phyloP scores from a whole-genome alignment of 2,797 vertebrate genomes.

The Gallirallus australis region DNA sequence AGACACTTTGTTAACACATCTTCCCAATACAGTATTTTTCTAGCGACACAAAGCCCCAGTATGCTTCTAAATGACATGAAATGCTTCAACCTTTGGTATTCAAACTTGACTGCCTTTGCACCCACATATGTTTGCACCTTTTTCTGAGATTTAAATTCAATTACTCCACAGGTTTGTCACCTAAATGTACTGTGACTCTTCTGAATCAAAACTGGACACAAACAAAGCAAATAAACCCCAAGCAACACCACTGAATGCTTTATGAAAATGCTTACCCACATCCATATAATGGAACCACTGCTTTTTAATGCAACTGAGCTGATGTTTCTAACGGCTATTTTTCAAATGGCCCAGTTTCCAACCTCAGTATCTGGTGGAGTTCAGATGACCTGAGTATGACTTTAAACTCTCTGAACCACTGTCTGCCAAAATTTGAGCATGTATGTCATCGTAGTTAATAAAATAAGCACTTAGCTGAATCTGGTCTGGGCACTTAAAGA shows the following conservation, averaged over 20 bases:
- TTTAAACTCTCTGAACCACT: not conserved
- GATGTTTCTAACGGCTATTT: conserved; percentile 29
- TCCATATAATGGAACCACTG: not conserved
- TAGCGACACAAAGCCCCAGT: not conserved
- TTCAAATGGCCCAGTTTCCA: not conserved
- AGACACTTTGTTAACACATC: not conserved
- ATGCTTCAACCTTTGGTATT: not conserved
- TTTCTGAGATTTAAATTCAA: not conserved
- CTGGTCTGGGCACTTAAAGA: not conserved
- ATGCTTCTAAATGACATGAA: not conserved
- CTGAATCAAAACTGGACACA: not conserved
- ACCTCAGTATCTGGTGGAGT: not conserved
- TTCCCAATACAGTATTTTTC: not conserved
- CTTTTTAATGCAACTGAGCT: not conserved
- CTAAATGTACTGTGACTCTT: not conserved
- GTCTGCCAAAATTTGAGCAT: not conserved
- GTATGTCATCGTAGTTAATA: not conserved
- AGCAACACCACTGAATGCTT: not conserved
- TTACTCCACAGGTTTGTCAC: not conserved
- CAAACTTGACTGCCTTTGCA: not conserved
- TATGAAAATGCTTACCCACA: not conserved
- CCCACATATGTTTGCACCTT: not conserved
- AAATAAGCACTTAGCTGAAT: not conserved
- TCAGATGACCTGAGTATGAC: not conserved
- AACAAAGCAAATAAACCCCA: not conserved